Evolutionary conservation across 2,113 vertebrate genomes (phyloP), one percentile per base, ranked within the genome.

Genomic region (Antechinus stuartii): DNA sequence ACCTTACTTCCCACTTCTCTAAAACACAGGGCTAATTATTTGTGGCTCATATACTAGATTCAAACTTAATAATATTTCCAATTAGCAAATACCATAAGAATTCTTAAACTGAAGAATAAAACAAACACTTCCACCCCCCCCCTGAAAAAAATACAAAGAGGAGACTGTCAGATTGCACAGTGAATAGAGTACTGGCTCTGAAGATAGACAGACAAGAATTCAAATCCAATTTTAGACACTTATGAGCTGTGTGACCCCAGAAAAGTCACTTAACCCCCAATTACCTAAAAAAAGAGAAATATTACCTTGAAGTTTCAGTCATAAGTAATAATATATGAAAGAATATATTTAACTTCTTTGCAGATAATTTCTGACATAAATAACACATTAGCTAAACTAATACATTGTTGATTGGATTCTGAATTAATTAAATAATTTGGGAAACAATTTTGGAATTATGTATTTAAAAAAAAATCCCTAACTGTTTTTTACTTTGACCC

Each of bases 341-440:
- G 68, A 92, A 91, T 24, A 96, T 55, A 84, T 57, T 54, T 91
- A 96, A 90, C 52, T 54, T 94, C 57, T 93, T 54, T 94, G 47
- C 14, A 94, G 30, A 89, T 84, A 16, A 90, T 5, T 52, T 94
- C 11, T 50, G 9, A 7, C 89, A 94, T 93, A 94, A 97, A 91
- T 26, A 0, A 76, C 35, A 76, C 11, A 61, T 68, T 35, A 68
- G 57, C 10, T 14, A 3, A 12, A 68, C 30, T 68, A 35, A 68
- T 14, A 27, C 57, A 61, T 68, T 68, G 57, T 35, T 68, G 11
- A 14, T 35, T 35, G 30, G 57, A 35, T 30, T 68, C 57, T 16
- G 57, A 68, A 19, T 19, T n/a, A 16, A 16, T 68, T 68, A 16
- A 68, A 30, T n/a, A 1, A 68, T n/a, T n/a, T 76, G n/a, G 61